Percentiles rank a stretch among this genome's conserved stretches.
Evolutionary conservation across 2,888 invertebrate species (phyloP).

Genomic region (Papilio elwesi): DNA sequence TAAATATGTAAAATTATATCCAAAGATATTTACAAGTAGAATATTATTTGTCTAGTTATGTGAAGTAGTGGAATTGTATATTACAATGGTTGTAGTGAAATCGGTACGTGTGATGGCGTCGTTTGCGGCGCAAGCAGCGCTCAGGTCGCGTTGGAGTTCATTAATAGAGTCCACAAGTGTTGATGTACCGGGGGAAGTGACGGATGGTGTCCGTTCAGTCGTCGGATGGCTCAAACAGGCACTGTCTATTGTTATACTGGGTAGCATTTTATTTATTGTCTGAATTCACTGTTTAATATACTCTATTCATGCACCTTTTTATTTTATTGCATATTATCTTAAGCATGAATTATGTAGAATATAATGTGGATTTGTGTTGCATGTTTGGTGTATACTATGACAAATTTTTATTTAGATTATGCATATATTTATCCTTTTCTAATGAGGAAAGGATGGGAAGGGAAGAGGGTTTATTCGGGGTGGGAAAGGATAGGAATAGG

Average conservation of each 20-base stretch:
- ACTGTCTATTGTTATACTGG: slow-evolving; percentile 49
- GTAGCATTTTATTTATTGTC: slow-evolving; percentile 25
- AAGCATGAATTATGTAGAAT: slow-evolving; percentile 9
- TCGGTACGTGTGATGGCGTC: slow-evolving; percentile 84
- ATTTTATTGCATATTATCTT: slow-evolving; percentile 1
- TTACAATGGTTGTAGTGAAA: slow-evolving; percentile 69
- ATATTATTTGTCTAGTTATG: not conserved
- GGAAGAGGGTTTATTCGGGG: too few relatives aligned
- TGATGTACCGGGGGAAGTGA: slow-evolving; percentile 86
- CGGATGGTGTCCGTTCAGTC: slow-evolving; percentile 89
- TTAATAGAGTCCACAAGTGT: slow-evolving; percentile 88
- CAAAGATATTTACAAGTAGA: not conserved
- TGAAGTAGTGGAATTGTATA: slow-evolving; percentile 7
- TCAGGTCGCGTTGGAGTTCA: slow-evolving; percentile 89
- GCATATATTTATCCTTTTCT: too few relatives aligned
- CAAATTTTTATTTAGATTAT: not conserved
- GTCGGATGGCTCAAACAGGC: slow-evolving; percentile 94
- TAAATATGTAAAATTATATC: too few relatives aligned
- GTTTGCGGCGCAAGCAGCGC: slow-evolving; percentile 88
- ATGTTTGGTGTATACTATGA: slow-evolving; percentile 28
- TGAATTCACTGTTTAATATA: slow-evolving; percentile 9
- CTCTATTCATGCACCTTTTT: slow-evolving; percentile 8
- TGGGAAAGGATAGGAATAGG: too few relatives aligned
- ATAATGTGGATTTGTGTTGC: slow-evolving; percentile 25
- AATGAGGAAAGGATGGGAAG: too few relatives aligned